Conservation (phyloP, 2,888 invertebrate species). For the Leptopilina drosophilae region DNA sequence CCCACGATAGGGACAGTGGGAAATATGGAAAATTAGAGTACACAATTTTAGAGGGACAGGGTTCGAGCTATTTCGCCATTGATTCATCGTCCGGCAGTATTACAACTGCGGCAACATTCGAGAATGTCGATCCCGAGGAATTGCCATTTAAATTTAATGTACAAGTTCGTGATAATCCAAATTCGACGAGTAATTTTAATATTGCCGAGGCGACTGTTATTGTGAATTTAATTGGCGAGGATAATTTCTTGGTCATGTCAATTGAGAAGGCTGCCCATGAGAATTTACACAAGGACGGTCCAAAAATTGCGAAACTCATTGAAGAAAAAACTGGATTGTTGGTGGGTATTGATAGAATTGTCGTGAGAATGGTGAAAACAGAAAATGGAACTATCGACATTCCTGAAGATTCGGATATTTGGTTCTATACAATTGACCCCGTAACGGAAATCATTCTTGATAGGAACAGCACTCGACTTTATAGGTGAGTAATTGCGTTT, state of each 20-base stretch:
- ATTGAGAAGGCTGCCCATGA: conserved; percentile 87
- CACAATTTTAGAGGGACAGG: conserved; percentile 78
- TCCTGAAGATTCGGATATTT: conserved; percentile 88
- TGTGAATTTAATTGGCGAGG: conserved; percentile 88
- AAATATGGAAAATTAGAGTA: conserved; percentile 89
- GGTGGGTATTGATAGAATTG: conserved; percentile 90
- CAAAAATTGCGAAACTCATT: conserved; percentile 81
- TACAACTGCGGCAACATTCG: conserved; percentile 85
- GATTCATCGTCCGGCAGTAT: conserved; percentile 87
- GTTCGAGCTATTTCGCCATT: conserved; percentile 84
- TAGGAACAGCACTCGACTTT: conserved; percentile 85
- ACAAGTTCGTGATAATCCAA: conserved; percentile 85
- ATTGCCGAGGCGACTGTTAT: conserved; percentile 82
- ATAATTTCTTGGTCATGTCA: conserved; percentile 87
- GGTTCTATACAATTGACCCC: conserved; percentile 92
- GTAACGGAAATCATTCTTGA: conserved; percentile 85
- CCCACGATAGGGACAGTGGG: conserved; percentile 91
- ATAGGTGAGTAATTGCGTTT: conserved; percentile 78
- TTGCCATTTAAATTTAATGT: conserved; percentile 84
- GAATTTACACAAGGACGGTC: conserved; percentile 80
- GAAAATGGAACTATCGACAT: conserved; percentile 86
- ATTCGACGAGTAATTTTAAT: conserved; percentile 81
- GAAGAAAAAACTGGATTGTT: conserved; percentile 87
- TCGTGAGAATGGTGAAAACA: conserved; percentile 85
- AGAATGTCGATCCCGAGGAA: conserved; percentile 80